Percentiles rank a stretch among this genome's conserved stretches.
Conservation (phyloP, 2,888 invertebrate genomes). For the Platypus cylindrus region DNA sequence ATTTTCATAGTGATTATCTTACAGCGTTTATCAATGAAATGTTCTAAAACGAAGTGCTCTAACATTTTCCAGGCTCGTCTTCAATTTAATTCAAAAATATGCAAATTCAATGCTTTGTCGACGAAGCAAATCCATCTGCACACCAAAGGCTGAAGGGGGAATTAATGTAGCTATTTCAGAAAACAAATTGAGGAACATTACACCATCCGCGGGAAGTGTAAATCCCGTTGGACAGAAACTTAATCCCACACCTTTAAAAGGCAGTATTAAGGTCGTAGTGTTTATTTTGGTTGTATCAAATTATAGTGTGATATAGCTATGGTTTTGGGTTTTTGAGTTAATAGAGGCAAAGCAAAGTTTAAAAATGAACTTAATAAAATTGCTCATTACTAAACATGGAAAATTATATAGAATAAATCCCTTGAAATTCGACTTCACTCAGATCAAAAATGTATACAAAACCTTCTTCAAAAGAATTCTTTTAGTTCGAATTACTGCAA, state of each 20-base stretch:
- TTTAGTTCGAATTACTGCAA: too few relatives aligned
- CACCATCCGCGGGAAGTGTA: conserved; percentile 3
- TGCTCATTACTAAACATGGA: too few relatives aligned
- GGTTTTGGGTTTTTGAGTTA: too few relatives aligned
- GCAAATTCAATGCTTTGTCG: conserved; percentile 7
- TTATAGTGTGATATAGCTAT: too few relatives aligned
- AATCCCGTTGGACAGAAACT: conserved; percentile 3
- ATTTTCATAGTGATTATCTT: background rate
- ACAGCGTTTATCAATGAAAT: background rate
- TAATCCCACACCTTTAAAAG: conserved; percentile 2
- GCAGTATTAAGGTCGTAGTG: background rate
- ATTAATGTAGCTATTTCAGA: conserved; percentile 3
- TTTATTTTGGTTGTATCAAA: background rate
- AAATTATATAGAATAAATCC: too few relatives aligned
- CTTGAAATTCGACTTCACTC: too few relatives aligned
- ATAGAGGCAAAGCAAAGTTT: too few relatives aligned
- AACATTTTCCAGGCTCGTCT: too few relatives aligned
- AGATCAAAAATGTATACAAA: too few relatives aligned
- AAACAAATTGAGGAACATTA: conserved; percentile 4
- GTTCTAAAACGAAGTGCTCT: too few relatives aligned
- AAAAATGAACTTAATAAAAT: too few relatives aligned
- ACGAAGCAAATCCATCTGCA: conserved; percentile 5
- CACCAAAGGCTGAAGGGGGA: conserved; percentile 1
- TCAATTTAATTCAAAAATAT: conserved; percentile 5
- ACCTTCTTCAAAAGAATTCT: too few relatives aligned